A percentile compares a stretch with the other conserved stretches of the same genome.
phyloP scores from a whole-genome alignment of 2,888 invertebrate genomes.

The Mamestra brassicae region DNA sequence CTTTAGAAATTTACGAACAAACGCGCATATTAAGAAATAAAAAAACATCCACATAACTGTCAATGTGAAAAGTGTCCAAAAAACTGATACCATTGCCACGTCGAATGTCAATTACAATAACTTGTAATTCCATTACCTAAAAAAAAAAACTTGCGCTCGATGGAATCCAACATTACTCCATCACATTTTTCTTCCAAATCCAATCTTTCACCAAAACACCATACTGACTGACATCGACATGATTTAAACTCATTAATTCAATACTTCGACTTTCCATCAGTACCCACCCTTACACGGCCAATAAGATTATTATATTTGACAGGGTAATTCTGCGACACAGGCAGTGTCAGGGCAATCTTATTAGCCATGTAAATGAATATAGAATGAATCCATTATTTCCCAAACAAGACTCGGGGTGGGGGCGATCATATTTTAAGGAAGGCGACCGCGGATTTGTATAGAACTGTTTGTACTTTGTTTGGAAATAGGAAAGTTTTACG shows the following conservation, averaged over 20 bases:
- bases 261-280: slow-evolving; percentile 68
- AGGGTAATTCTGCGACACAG: slow-evolving; percentile 84
- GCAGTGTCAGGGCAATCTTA: slow-evolving; percentile 86
- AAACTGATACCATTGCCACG: too few relatives aligned
- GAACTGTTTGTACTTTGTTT: slow-evolving; percentile 71
- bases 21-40: too few relatives aligned
- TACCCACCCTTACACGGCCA: slow-evolving; percentile 61
- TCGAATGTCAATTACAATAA: too few relatives aligned
- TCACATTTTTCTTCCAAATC: slow-evolving; percentile 15
- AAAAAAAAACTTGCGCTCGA: not conserved
- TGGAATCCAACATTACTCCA: not conserved
- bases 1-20: too few relatives aligned
- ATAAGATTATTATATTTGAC: slow-evolving; percentile 88
- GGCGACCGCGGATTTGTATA: slow-evolving; percentile 67
- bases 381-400: slow-evolving; percentile 90
- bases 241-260: slow-evolving; percentile 55
- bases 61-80: too few relatives aligned
- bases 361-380: slow-evolving; percentile 90
- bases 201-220: slow-evolving; percentile 11
- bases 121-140: not conserved
- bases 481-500: slow-evolving; percentile 15
- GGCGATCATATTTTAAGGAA: slow-evolving; percentile 84
- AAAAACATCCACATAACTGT: too few relatives aligned
- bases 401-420: slow-evolving; percentile 84
- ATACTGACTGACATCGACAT: slow-evolving; percentile 28